Evolutionary conservation across 2,797 vertebrate genomes (phyloP).

Genomic region (Pangasius larnaudii): DNA sequence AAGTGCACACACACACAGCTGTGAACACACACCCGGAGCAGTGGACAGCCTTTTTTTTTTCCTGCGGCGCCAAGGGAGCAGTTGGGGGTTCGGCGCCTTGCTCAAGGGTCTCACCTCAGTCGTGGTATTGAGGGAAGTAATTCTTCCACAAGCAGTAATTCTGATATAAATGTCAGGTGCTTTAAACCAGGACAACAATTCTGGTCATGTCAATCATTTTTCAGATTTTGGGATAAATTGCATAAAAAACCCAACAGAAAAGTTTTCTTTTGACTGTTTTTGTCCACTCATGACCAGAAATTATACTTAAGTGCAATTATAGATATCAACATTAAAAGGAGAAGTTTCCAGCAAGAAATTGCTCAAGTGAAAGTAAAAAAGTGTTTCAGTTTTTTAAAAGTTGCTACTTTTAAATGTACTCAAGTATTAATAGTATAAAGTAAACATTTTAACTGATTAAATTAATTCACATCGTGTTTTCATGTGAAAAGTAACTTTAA

Average conservation of each 20-base stretch:
- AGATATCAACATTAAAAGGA: neutral
- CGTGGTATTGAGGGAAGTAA: neutral
- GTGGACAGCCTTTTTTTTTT: no score
- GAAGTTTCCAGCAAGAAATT: neutral
- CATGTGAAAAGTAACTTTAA: neutral
- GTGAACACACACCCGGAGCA: no score
- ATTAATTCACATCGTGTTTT: neutral
- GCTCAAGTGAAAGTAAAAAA: neutral
- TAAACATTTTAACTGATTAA: neutral
- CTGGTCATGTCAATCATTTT: neutral
- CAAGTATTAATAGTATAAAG: no score
- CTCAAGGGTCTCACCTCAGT: no score
- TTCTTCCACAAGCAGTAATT: conserved; percentile 1
- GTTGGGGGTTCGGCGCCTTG: no score
- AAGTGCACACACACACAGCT: no score
- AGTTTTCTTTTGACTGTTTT: neutral
- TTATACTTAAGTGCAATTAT: neutral
- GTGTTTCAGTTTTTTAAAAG: no score
- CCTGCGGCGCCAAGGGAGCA: no score
- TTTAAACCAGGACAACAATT: conserved; percentile 5
- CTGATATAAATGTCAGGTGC: conserved; percentile 7
- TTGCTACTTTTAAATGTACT: neutral
- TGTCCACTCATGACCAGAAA: no score
- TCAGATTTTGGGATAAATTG: neutral
- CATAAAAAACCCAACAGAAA: neutral